phyloP scores from a whole-genome alignment of 1,140 invertebrate genomes.

The Cataglyphis hispanica region DNA sequence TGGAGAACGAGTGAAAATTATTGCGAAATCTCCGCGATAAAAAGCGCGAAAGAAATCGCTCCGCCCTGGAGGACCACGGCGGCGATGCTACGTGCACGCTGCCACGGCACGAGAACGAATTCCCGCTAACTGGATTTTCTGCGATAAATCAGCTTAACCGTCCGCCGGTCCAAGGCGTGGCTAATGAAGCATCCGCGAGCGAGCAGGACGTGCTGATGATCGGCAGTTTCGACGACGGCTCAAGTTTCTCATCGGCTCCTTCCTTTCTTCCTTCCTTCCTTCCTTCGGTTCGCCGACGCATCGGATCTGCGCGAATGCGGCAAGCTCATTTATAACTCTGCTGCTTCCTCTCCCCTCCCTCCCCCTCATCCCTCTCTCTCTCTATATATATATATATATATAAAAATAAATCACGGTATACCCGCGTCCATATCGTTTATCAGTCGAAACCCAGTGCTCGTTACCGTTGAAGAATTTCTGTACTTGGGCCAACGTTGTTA shows the following conservation, averaged over 20 bases:
- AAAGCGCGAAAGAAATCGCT: not conserved
- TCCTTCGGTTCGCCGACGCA: not conserved
- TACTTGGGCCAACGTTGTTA: slow-evolving; percentile 30
- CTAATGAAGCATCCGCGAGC: slow-evolving; percentile 64
- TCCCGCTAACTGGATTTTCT: slow-evolving; percentile 67
- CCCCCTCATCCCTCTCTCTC: too few relatives aligned
- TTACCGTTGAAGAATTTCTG: slow-evolving; percentile 45
- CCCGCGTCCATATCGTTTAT: slow-evolving; percentile 54
- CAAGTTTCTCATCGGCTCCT: slow-evolving; percentile 50
- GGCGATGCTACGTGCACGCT: not conserved
- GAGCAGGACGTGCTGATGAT: slow-evolving; percentile 64
- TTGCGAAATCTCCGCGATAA: slow-evolving; percentile 6
- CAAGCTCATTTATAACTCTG: slow-evolving; percentile 59
- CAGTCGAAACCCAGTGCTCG: slow-evolving; percentile 32
- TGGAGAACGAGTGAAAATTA: not conserved
- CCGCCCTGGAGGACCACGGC: not conserved
- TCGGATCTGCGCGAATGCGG: slow-evolving; percentile 45
- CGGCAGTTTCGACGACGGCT: slow-evolving; percentile 51
- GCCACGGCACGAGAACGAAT: slow-evolving; percentile 43
- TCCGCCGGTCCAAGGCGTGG: slow-evolving; percentile 48
- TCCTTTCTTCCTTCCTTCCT: slow-evolving; percentile 49
- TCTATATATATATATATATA: too few relatives aligned
- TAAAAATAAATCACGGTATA: slow-evolving; percentile 41
- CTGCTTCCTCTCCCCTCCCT: not conserved
- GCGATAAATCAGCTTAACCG: slow-evolving; percentile 65